Base-by-base conservation (phyloP, 2,797 vertebrate genomes). In the Microtus obscurus region DNA sequence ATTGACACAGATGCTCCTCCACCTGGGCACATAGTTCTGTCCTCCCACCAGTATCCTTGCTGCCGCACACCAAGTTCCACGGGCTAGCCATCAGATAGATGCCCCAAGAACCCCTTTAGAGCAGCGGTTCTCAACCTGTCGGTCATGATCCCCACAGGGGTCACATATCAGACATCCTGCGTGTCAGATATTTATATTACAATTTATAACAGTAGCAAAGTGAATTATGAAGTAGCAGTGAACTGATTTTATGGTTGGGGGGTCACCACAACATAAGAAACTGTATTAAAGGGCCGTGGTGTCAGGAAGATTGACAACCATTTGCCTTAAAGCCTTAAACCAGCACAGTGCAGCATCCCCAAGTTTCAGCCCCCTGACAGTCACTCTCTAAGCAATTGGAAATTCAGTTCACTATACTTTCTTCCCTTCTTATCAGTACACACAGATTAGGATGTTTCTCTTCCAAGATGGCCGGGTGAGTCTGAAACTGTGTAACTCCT, bases 31-130 rank as follows among this genome's bases (percentile, higher is more conserved):
- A 45, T 25, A 4, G 45, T 40, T 67, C 48, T 74, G 34, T 29
- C 59, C 65, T 78, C 34, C 51, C 77, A 5, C 78, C 21, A 6
- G 0, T 17, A 6, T 0, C 23, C 51, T 53, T 0, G 0, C 31
- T 2, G 3, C 31, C 51, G 31, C 73, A 76, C 67, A 51, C 27
- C 11, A 34, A 2, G 27, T 25, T n/a, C 29, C 34, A 37, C 2
- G 5, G 51, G 53, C 73, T 16, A 21, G 34, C 23, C 40, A 73
- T 40, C 71, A 51, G 29, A 61, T 17, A 27, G n/a, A 5, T 25
- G 14, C 29, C 65, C 71, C 27, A 23, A 53, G 63, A 80, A 23
- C 43, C 11, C 73, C 65, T 74, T 65, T 11, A 43, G 29, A 65
- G 21, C 16, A 5, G 43, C 1, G 12, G 31, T 14, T 85, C 31